Evolutionary conservation across 2,797 vertebrate species (phyloP), one percentile per base, ranked within the genome.

Genomic region (Rhodeus uyekii): DNA sequence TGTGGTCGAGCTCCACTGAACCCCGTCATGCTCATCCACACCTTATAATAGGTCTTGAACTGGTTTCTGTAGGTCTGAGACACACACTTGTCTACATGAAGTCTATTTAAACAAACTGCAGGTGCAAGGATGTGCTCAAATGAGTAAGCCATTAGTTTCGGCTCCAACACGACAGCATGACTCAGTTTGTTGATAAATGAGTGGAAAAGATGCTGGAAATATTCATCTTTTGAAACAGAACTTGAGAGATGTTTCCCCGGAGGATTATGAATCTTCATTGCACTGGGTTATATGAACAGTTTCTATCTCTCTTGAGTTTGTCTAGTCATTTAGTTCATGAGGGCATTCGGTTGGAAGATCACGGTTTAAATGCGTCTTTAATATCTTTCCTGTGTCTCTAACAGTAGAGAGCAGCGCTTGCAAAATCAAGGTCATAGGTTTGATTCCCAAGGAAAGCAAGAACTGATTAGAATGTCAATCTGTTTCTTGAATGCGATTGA

Each of bases 61-160:
- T 60, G 53, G 82, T 87, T 87, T 85, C 86, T 86, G 83, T 86
- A 84, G 85, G 46, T 27, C 69, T 78, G 61, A 60, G 69, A 68
- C 82, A 68, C 48, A 61, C 46, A 16, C 48, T 12, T 2, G 22
- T 42, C 83, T 84, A 79, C 46, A n/a, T 76, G 9, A 78, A 13
- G 14, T 63, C 83, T 83, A 81, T 69, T 68, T 58, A 46, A 76
- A 32, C 46, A 32, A 18, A 3, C 19, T 63, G 79, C 83, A 85
- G 83, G 83, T 85, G 86, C 69, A 73, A 50, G 67, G 60, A 53
- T 64, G 48, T 75, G 79, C 39, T 64, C 6, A 46, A 48, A 69
- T 69, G 39, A 36, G 78, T 61, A 16, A 44, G 29, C 1, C 6
- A 46, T 80, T 27, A 32, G 73, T 86, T 84, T 86, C 85, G 34